A percentile compares a stretch with the other conserved stretches of the same genome.
Conservation (phyloP, 2,888 invertebrate species). For the Scaptomyza caliginosa region DNA sequence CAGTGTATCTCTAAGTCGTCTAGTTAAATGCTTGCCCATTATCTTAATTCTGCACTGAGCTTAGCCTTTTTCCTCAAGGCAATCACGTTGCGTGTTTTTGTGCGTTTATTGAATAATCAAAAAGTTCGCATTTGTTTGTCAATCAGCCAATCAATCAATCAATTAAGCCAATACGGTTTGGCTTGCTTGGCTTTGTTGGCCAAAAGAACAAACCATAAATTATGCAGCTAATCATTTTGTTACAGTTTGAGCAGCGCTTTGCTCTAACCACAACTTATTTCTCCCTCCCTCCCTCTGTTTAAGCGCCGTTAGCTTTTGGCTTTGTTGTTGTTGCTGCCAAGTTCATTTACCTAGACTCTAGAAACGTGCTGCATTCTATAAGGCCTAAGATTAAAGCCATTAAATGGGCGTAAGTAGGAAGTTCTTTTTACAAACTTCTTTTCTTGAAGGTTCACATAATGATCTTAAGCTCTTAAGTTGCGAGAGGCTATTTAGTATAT, state of each 20-base stretch:
- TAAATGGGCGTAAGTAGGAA: slow-evolving; percentile 52
- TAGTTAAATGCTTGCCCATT: neutral
- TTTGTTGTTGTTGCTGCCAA: slow-evolving; percentile 41
- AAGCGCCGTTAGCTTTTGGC: slow-evolving; percentile 73
- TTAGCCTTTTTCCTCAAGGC: slow-evolving; percentile 42
- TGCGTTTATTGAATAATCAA: slow-evolving; percentile 53
- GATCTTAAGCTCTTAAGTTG: slow-evolving; percentile 26
- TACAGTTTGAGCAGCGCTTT: slow-evolving; percentile 62
- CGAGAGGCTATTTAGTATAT: neutral
- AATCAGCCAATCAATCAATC: slow-evolving; percentile 39
- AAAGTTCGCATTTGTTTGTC: slow-evolving; percentile 55
- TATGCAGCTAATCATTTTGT: slow-evolving; percentile 72
- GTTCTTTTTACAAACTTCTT: slow-evolving; percentile 11
- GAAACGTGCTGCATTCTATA: slow-evolving; percentile 59
- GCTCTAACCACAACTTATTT: neutral
- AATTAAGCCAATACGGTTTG: slow-evolving; percentile 20
- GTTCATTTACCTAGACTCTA: slow-evolving; percentile 71
- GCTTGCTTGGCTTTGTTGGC: slow-evolving; percentile 8
- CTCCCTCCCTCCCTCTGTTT: neutral
- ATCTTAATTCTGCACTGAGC: neutral
- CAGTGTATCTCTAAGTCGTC: neutral
- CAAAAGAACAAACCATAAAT: slow-evolving; percentile 64
- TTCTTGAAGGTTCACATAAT: slow-evolving; percentile 10
- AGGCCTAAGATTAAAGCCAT: slow-evolving; percentile 65
- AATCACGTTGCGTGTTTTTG: slow-evolving; percentile 6